Percentiles rank a stretch among this genome's conserved stretches.
phyloP scores from a whole-genome alignment of 2,888 invertebrate genomes.

The Mycalesis mineus region DNA sequence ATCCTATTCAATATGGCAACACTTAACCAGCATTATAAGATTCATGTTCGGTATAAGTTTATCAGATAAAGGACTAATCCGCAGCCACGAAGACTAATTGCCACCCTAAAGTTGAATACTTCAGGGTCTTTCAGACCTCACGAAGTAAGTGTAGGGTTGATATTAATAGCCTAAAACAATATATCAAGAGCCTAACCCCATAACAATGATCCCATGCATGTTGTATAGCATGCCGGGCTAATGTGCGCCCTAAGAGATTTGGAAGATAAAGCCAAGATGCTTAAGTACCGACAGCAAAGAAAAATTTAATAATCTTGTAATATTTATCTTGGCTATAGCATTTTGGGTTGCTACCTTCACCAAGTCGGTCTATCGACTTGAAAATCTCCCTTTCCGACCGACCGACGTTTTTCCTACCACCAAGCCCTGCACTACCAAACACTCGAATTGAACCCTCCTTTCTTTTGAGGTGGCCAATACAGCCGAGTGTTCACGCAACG shows the following conservation, averaged over 20 bases:
- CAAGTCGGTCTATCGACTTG: no score
- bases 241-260: slow-evolving; percentile 29
- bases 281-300: slow-evolving; percentile 18
- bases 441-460: no score
- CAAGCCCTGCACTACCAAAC: no score
- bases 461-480: no score
- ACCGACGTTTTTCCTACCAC: no score
- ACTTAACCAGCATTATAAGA: no score
- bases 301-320: not conserved
- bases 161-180: slow-evolving; percentile 22
- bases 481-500: no score
- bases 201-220: slow-evolving; percentile 26
- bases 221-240: slow-evolving; percentile 22
- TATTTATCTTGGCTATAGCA: not conserved
- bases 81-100: not conserved
- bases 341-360: no score
- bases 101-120: not conserved
- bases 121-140: not conserved
- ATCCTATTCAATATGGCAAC: no score
- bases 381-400: no score
- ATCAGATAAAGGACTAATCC: not conserved
- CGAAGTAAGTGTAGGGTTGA: slow-evolving; percentile 3
- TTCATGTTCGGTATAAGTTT: no score
- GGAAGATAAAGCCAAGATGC: slow-evolving; percentile 26
- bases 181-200: slow-evolving; percentile 22